Conservation (phyloP, 2,113 vertebrate species). For the Festucalex cinctus region DNA sequence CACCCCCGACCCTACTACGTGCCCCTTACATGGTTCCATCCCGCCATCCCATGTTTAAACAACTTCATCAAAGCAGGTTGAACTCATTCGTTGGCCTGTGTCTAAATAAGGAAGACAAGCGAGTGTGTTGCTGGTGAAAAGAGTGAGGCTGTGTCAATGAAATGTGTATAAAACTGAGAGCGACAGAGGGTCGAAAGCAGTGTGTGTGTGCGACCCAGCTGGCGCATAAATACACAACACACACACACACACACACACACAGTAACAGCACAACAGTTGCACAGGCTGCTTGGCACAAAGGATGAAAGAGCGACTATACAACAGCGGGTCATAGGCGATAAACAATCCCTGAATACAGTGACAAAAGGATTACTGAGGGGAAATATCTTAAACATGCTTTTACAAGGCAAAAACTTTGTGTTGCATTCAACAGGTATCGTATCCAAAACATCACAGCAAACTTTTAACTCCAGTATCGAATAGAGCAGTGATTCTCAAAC, state of each 20-base stretch:
- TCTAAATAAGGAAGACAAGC: not conserved
- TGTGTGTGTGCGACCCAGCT: not conserved
- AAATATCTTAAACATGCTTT: not conserved
- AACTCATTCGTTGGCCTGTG: slow-evolving; percentile 7
- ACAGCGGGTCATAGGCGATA: not conserved
- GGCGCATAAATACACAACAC: not conserved
- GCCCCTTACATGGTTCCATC: slow-evolving; percentile 17
- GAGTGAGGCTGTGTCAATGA: slow-evolving; percentile 29
- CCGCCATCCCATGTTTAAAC: slow-evolving; percentile 6
- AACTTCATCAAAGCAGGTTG: not conserved
- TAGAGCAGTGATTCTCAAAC: not conserved
- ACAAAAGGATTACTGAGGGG: not conserved
- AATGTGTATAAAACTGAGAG: slow-evolving; percentile 13
- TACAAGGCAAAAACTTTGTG: not conserved
- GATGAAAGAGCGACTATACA: not conserved
- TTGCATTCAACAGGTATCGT: not conserved
- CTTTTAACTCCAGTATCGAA: not conserved
- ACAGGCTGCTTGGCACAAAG: slow-evolving; percentile 13
- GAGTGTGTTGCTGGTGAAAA: not conserved
- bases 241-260: not conserved
- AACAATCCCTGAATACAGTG: not conserved
- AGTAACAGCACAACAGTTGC: slow-evolving; percentile 6
- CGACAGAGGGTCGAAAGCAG: not conserved
- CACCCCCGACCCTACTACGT: slow-evolving; percentile 2
- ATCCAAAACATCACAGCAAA: not conserved